These are phyloP conservation scores for Tragelaphus buxtoni DNA, from an alignment of 2,113 vertebrate species.

Conservation along the genomic window DNA sequence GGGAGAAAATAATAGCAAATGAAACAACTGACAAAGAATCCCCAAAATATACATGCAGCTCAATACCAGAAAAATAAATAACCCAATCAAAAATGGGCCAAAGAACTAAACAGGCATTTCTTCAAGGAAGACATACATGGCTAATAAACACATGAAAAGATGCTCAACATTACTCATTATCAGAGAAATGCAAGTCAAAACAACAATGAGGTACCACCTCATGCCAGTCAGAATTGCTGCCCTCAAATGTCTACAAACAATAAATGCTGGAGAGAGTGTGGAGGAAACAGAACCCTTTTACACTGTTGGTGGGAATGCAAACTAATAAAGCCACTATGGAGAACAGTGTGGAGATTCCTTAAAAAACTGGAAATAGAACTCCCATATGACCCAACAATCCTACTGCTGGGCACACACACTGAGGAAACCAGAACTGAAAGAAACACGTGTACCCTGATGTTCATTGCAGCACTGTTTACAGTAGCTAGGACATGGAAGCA, in stretches of 20 bases:
- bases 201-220: neutral
- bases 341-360: neutral
- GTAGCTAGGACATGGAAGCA: neutral
- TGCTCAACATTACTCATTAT: neutral
- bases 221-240: neutral
- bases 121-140: neutral
- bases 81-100: neutral
- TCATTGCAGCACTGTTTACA: neutral
- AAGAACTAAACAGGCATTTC: neutral
- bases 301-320: neutral
- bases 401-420: neutral
- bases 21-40: neutral
- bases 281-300: neutral
- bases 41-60: neutral
- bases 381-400: neutral
- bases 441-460: neutral
- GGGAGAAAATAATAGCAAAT: neutral
- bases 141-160: neutral
- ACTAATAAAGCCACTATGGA: neutral
- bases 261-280: neutral
- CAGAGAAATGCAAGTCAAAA: neutral
- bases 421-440: neutral
- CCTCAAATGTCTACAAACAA: neutral
- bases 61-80: neutral
- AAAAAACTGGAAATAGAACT: neutral